These are phyloP conservation scores for Drosophila jambulina DNA, from an alignment of 1,140 invertebrate genomes.

Conservation along the genomic window DNA sequence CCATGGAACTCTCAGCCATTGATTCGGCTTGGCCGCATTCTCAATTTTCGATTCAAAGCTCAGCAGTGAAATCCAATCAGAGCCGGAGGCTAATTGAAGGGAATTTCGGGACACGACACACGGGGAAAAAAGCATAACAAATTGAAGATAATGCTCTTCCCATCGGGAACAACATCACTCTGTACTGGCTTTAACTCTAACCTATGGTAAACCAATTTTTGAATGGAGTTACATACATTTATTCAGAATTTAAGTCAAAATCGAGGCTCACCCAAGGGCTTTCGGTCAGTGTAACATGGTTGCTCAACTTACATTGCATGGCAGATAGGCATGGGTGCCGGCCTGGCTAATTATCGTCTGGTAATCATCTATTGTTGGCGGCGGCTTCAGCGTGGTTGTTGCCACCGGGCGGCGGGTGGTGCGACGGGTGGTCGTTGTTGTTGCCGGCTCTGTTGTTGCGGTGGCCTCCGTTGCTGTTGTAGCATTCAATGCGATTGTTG, in stretches of 20 bases:
- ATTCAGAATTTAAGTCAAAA: not conserved
- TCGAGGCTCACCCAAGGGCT: not conserved
- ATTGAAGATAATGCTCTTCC: not conserved
- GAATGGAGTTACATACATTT: not conserved
- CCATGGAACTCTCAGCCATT: slow-evolving; percentile 2
- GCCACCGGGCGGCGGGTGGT: slow-evolving; percentile 65
- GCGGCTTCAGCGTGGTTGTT: slow-evolving; percentile 76
- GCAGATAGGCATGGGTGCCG: slow-evolving; percentile 93
- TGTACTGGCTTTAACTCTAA: too few species aligned
- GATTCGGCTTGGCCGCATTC: slow-evolving; percentile 18
- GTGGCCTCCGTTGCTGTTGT: slow-evolving; percentile 25
- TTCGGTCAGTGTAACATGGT: not conserved
- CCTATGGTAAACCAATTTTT: too few species aligned
- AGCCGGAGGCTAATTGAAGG: slow-evolving; percentile 55
- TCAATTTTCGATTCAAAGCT: slow-evolving; percentile 11
- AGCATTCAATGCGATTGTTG: slow-evolving; percentile 20
- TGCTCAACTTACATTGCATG: slow-evolving; percentile 90
- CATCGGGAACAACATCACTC: not conserved
- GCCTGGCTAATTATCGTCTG: slow-evolving; percentile 93
- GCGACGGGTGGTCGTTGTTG: slow-evolving; percentile 46
- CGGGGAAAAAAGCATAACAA: not conserved
- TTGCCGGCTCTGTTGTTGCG: slow-evolving; percentile 22
- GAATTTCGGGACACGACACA: not conserved
- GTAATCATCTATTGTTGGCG: slow-evolving; percentile 83
- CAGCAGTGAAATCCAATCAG: slow-evolving; percentile 28